These are phyloP conservation scores for Lepidostoma basale DNA, from an alignment of 1,140 invertebrate genomes.

Conservation along the genomic window DNA sequence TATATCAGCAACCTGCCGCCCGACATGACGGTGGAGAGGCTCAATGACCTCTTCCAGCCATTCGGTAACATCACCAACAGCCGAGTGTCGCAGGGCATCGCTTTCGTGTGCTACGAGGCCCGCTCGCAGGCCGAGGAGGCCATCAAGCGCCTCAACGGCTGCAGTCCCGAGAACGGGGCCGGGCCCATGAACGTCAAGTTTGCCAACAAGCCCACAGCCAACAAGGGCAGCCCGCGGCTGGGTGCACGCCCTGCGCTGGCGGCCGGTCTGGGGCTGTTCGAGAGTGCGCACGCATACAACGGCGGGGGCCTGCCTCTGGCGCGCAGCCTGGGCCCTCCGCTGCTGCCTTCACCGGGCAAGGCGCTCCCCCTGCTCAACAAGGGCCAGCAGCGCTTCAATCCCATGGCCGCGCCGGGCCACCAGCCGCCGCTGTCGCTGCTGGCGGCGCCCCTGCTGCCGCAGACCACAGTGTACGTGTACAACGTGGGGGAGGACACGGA, in stretches of 20 bases:
- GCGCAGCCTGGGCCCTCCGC: constrained; percentile 52
- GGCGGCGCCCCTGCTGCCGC: constrained; percentile 52
- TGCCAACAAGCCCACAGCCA: constrained; percentile 55
- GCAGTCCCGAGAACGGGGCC: constrained; percentile 52
- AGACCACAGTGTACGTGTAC: constrained; percentile 77
- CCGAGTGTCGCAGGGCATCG: constrained; percentile 58
- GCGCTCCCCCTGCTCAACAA: constrained; percentile 60
- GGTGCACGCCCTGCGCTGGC: constrained; percentile 47
- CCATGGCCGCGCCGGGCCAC: constrained; percentile 58
- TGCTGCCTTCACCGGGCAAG: constrained; percentile 58
- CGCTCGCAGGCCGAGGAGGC: constrained; percentile 58
- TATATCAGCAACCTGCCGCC: constrained; percentile 60
- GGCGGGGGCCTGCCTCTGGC: constrained; percentile 46
- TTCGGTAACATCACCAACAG: constrained; percentile 59
- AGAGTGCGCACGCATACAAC: constrained; percentile 5
- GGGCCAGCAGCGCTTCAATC: constrained; percentile 59
- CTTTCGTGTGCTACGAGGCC: constrained; percentile 58
- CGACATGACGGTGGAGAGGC: constrained; percentile 57
- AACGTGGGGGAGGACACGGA: constrained; percentile 98
- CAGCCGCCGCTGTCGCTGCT: constrained; percentile 51
- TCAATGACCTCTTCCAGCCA: constrained; percentile 55
- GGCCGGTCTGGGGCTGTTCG: constrained; percentile 9
- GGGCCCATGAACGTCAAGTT: constrained; percentile 58
- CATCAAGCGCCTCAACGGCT: constrained; percentile 57
- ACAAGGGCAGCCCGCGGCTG: constrained; percentile 47